phyloP scores from a whole-genome alignment of 2,113 vertebrate species.

The Saguinus imperator region DNA sequence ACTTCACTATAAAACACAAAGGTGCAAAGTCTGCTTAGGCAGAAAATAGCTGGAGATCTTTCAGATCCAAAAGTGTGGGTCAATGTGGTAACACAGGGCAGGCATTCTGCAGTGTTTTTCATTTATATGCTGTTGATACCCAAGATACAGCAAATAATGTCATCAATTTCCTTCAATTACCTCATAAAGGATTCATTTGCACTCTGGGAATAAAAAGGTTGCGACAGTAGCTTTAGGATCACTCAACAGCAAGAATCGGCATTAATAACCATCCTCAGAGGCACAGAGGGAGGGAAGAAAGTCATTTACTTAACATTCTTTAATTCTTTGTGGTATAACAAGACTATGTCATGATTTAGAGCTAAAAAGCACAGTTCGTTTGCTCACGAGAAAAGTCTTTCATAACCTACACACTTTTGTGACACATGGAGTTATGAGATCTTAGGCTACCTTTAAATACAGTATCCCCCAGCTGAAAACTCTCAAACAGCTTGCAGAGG shows the following conservation, averaged over 20 bases:
- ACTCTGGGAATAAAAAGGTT: slow-evolving; percentile 78
- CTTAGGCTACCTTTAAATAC: slow-evolving; percentile 47
- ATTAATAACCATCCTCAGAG: slow-evolving; percentile 74
- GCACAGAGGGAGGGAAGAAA: slow-evolving; percentile 56
- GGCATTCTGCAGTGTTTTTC: slow-evolving; percentile 36
- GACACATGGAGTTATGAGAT: slow-evolving; percentile 70
- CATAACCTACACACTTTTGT: slow-evolving; percentile 68
- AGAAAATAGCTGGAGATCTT: slow-evolving; percentile 7
- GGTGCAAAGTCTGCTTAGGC: background rate
- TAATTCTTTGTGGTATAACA: slow-evolving; percentile 79
- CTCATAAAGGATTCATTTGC: slow-evolving; percentile 78
- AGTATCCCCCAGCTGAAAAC: slow-evolving; percentile 65
- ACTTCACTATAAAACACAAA: slow-evolving; percentile 2
- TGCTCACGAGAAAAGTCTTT: slow-evolving; percentile 78
- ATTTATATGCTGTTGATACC: slow-evolving; percentile 56
- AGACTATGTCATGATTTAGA: slow-evolving; percentile 75
- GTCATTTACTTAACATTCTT: slow-evolving; percentile 72
- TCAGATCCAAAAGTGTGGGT: background rate
- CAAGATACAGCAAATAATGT: slow-evolving; percentile 78
- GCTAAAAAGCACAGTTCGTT: slow-evolving; percentile 69
- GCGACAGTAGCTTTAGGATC: slow-evolving; percentile 78
- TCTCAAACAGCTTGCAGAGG: slow-evolving; percentile 30
- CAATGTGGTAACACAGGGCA: background rate
- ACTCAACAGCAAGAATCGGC: slow-evolving; percentile 76
- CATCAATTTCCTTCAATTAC: slow-evolving; percentile 77